Evolutionary conservation across 2,113 vertebrate genomes (phyloP).

Genomic region (Alexandromys fortis): DNA sequence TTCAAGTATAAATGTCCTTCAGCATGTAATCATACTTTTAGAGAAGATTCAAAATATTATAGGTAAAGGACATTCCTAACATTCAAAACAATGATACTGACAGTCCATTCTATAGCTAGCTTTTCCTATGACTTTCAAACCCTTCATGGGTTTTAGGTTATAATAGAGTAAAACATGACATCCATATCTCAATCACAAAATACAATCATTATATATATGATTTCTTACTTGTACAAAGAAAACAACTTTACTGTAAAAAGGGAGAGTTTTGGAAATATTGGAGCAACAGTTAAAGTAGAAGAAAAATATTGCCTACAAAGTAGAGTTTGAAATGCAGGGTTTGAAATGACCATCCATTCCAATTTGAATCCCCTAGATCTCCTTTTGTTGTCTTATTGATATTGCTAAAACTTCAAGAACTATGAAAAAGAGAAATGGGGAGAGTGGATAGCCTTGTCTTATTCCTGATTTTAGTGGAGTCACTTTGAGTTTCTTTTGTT

Average conservation of each 20-base stretch:
- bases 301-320: background rate
- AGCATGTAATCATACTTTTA: background rate
- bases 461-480: too few species aligned
- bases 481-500: too few species aligned
- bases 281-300: background rate
- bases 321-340: background rate
- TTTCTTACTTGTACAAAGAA: background rate
- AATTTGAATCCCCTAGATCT: too few species aligned
- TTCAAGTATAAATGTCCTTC: background rate
- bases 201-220: background rate
- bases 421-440: too few species aligned
- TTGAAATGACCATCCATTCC: background rate
- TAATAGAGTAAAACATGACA: background rate
- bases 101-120: background rate
- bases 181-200: background rate
- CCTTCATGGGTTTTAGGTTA: background rate
- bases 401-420: too few species aligned
- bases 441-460: too few species aligned
- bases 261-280: conserved; percentile 8
- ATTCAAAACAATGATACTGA: background rate
- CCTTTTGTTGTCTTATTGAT: too few species aligned
- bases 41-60: background rate
- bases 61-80: background rate
- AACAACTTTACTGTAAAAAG: background rate
- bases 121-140: background rate